Evolutionary conservation across 2,797 vertebrate species (phyloP).

Genomic region (Anguilla pacifica): DNA sequence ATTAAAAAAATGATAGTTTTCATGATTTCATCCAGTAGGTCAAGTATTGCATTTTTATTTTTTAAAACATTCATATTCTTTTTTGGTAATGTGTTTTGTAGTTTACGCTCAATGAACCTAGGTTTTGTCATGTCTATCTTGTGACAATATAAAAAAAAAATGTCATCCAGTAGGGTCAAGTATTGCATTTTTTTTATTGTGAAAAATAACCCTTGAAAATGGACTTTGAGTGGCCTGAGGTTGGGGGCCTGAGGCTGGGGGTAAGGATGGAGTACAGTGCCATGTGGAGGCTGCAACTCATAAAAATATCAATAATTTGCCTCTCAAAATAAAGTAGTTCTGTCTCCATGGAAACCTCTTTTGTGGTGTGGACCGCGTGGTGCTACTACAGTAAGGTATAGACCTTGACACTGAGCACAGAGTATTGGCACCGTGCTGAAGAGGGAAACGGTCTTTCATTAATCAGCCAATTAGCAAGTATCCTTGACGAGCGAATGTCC

Average conservation of each 20-base stretch:
- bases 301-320: not conserved
- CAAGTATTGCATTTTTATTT: too few species aligned
- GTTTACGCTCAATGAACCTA: too few species aligned
- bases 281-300: not conserved
- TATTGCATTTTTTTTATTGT: not conserved
- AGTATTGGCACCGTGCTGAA: not conserved
- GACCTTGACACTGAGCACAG: not conserved
- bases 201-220: not conserved
- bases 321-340: not conserved
- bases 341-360: not conserved
- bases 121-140: too few species aligned
- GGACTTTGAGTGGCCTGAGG: not conserved
- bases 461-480: conserved; percentile 4
- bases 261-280: not conserved
- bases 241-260: not conserved
- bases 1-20: too few species aligned
- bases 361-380: too few species aligned
- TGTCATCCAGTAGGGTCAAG: not conserved
- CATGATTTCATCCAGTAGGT: too few species aligned
- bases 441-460: not conserved
- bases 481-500: not conserved
- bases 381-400: not conserved
- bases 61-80: too few species aligned
- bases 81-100: too few species aligned
- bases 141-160: too few species aligned